Base-by-base conservation (phyloP, 2,888 invertebrate genomes). In the Parnassius apollo region DNA sequence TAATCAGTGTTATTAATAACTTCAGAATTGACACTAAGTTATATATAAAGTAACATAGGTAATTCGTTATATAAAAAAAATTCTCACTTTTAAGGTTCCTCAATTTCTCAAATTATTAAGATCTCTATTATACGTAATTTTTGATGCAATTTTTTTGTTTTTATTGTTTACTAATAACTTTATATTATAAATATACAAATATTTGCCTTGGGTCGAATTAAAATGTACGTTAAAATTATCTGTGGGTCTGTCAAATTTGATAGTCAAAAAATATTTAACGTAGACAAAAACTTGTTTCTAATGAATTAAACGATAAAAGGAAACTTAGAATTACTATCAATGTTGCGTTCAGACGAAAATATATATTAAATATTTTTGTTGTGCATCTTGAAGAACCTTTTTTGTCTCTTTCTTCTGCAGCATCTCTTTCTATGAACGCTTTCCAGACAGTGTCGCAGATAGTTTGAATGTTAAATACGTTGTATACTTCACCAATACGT, bases 61-160 rank as follows among this genome's bases (percentile, higher is more conserved):
- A 18, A 35, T 7, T 35, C 35, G 35, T 35, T 35, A 35, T 35
- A 35, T 35, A 35, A 35, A 4, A 35, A 7, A 35, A 35, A 7
- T 35, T 35, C 35, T 35, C 35, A 35, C 35, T 2, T 55, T 13
- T n/a, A 11, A 44, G 13, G 18, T 18, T 64, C 61, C 61, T 62
- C 63, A 64, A 66, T 69, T 64, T 66, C 61, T 67, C 63, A 61
- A 65, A 56, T 60, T 53, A 51, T 46, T 72, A 77, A 78, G 88
- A 88, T 89, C 87, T 88, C 88, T 78, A 74, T 78, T 72, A 87
- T 90, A 90, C 90, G 89, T 91, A 90, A 85, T 80, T 81, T 84
- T 85, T 82, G 74, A 82, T 84, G 80, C 80, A 81, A 78, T 78
- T 73, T 54, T 49, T 56, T 56, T 51, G 55, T 56, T 50, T 46